These are phyloP conservation scores for Hirudinaria manillensis DNA, from an alignment of 2,888 invertebrate species.

Conservation along the genomic window DNA sequence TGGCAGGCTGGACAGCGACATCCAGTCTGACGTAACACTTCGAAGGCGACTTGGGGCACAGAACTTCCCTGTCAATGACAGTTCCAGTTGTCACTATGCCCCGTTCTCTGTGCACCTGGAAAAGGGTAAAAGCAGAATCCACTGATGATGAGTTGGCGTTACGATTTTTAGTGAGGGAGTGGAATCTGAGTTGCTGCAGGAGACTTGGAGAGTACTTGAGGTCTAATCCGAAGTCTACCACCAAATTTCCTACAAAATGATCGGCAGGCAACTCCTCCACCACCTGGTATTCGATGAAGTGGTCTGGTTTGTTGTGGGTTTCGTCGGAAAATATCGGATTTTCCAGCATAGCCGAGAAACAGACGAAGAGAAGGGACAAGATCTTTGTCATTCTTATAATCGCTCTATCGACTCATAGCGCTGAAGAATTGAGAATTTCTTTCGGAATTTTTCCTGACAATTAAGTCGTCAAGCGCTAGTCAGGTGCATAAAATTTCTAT, in stretches of 20 bases:
- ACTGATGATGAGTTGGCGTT: not conserved
- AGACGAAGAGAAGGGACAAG: no score
- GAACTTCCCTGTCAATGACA: conserved; percentile 37
- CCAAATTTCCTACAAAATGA: conserved; percentile 29
- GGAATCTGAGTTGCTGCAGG: conserved; percentile 26
- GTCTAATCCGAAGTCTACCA: conserved; percentile 25
- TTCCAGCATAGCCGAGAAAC: no score
- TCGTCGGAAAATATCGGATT: not conserved
- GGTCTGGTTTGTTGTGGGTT: not conserved
- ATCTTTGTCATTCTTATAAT: no score
- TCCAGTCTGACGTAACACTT: conserved; percentile 36
- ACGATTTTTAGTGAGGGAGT: conserved; percentile 15
- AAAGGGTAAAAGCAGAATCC: conserved; percentile 7
- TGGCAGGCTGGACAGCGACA: conserved; percentile 36
- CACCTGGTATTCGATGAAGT: conserved; percentile 22
- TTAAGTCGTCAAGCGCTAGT: no score
- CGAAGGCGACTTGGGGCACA: conserved; percentile 33
- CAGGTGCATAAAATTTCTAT: no score
- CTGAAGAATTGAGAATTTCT: no score
- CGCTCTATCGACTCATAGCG: no score
- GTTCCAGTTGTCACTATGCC: conserved; percentile 35
- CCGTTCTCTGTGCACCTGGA: conserved; percentile 33
- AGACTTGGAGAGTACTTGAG: conserved; percentile 20
- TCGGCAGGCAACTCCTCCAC: conserved; percentile 29
- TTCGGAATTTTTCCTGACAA: no score